Percentiles rank a stretch among this genome's conserved stretches.
Conservation (phyloP, 1,140 invertebrate genomes). For the Acyrthosiphon pisum region DNA sequence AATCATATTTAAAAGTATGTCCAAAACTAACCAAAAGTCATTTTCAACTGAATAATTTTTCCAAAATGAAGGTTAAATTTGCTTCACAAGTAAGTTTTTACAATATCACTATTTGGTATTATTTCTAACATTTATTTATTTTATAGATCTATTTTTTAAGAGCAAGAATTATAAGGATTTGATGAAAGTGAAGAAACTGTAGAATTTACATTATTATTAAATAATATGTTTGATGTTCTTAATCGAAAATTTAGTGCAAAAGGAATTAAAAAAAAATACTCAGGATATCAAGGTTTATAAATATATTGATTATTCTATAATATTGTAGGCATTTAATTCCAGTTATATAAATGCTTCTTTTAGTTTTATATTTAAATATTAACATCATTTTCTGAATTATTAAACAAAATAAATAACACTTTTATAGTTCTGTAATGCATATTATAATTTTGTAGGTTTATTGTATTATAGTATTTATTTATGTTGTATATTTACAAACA, state of each 20-base stretch:
- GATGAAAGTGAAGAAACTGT: conserved; percentile 7
- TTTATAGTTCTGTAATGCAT: too few relatives aligned
- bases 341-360: neutral
- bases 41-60: too few relatives aligned
- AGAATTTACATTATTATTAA: neutral
- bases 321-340: neutral
- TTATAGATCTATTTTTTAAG: neutral
- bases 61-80: too few relatives aligned
- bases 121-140: neutral
- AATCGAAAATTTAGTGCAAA: neutral
- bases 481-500: too few relatives aligned
- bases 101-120: too few relatives aligned
- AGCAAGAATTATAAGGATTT: neutral
- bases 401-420: neutral
- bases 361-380: neutral
- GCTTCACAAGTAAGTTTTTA: too few relatives aligned
- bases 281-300: conserved; percentile 2
- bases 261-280: neutral
- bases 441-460: too few relatives aligned
- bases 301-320: neutral
- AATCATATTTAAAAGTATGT: too few relatives aligned
- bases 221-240: neutral
- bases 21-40: too few relatives aligned
- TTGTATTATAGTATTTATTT: too few relatives aligned
- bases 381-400: neutral